Evolutionary conservation across 2,113 vertebrate species (phyloP).

Genomic region (Albula glossodonta): DNA sequence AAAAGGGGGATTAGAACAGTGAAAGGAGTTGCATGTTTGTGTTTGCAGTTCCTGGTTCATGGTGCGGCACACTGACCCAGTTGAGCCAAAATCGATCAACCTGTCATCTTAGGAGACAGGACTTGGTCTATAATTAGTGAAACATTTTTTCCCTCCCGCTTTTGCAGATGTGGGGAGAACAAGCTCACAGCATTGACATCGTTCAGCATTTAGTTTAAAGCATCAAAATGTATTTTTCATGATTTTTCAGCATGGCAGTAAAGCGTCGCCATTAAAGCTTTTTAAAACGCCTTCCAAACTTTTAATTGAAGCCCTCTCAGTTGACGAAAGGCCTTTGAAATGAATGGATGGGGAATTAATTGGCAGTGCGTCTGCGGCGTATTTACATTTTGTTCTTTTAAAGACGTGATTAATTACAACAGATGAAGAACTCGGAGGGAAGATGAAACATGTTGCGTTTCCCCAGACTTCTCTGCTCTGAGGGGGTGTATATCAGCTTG

Average conservation of each 20-base stretch:
- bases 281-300: constrained; percentile 54
- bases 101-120: constrained; percentile 36
- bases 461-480: constrained; percentile 48
- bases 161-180: constrained; percentile 20
- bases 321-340: constrained; percentile 50
- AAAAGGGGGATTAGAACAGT: not conserved
- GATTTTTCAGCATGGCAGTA: constrained; percentile 49
- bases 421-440: constrained; percentile 58
- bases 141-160: constrained; percentile 33
- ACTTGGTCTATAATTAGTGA: constrained; percentile 30
- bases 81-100: constrained; percentile 25
- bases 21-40: not conserved
- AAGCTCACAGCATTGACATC: constrained; percentile 56
- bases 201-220: constrained; percentile 49
- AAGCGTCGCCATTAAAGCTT: constrained; percentile 56
- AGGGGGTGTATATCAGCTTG: constrained; percentile 50
- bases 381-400: constrained; percentile 68
- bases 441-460: constrained; percentile 50
- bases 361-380: constrained; percentile 57
- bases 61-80: not conserved
- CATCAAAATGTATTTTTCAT: constrained; percentile 53
- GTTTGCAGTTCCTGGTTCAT: not conserved
- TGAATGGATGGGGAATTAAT: constrained; percentile 59
- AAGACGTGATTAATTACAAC: constrained; percentile 65
- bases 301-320: constrained; percentile 58